Conservation (phyloP, 2,888 invertebrate genomes). For the Drosophila colorata region DNA sequence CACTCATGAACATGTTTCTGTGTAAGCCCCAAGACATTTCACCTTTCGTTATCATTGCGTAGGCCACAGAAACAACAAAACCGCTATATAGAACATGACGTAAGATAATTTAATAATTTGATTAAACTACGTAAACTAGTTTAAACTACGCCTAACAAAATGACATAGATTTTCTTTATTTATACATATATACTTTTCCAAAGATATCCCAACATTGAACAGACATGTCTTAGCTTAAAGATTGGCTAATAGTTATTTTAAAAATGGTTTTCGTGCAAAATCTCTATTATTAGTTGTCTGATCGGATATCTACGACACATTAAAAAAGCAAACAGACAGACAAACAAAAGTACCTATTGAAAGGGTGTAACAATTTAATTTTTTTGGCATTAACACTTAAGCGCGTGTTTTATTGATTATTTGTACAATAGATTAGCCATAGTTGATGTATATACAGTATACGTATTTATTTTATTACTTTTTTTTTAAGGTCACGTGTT, state of each 20-base stretch:
- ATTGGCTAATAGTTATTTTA: too few species aligned
- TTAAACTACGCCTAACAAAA: too few species aligned
- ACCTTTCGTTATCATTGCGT: slow-evolving; percentile 23
- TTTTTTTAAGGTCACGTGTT: slow-evolving; percentile 7
- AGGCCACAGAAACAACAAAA: neutral
- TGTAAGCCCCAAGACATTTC: slow-evolving; percentile 7
- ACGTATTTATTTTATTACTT: neutral
- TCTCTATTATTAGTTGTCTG: too few species aligned
- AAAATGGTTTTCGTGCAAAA: too few species aligned
- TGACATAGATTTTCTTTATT: too few species aligned
- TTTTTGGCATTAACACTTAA: neutral
- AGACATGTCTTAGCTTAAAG: too few species aligned
- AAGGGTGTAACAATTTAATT: neutral
- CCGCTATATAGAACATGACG: neutral
- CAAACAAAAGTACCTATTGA: neutral
- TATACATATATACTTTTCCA: too few species aligned
- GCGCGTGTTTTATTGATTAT: slow-evolving; percentile 6
- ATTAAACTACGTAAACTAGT: too few species aligned
- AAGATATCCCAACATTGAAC: too few species aligned
- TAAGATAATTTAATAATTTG: neutral
- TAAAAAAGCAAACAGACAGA: too few species aligned
- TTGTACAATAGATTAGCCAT: neutral
- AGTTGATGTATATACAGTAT: neutral
- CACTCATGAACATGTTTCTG: neutral
- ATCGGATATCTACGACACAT: too few species aligned